Evolutionary conservation across 1,140 invertebrate genomes (phyloP), one percentile per base, ranked within the genome.

Genomic region (Drosophila punjabiensis): DNA sequence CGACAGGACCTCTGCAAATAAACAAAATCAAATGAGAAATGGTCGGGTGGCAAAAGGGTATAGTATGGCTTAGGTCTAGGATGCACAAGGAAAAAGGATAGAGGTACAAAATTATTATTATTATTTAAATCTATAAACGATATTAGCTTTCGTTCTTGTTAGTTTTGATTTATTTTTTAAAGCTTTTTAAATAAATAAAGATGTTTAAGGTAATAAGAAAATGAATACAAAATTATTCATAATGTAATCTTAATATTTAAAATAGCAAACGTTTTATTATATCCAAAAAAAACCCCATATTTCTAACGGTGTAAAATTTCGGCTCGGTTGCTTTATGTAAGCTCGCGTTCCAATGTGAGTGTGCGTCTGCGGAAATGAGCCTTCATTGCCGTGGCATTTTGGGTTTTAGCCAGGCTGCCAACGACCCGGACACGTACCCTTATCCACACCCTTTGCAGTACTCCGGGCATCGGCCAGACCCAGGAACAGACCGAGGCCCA

Each of bases 1-100:
- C 41, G 96, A 96, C 13, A 98, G 95, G 52, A 97, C 95, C 94
- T 99, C 98, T 96, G 92, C 55, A 88, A 91, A 91, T 91, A 87
- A 87, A 91, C 82, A 87, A 91, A 91, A 81, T 91, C 80, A 74
- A 91, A 87, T 87, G 77, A 91, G 86, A 48, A 18, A 30, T 16
- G 32, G 35, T 71, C 0, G 45, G 37, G 30, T 30, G 52, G 43
- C 18, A 35, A 13, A 13, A 39, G 30, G 18, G n/a, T 32, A 24
- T 24, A 24, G 52, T 28, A 28, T 53, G 65, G 53, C 20, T n/a
- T 30, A 39, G 52, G 20, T 47, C 10, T 14, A 10, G 5, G 1
- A 4, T 30, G n/a, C 59, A 67, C 59, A 30, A 0, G 7, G 2
- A 20, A 48, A 61, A 61, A 3, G 1, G 0, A 30, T 32, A 30